Base-by-base conservation (phyloP, 2,888 invertebrate species). In the Spisula solida region DNA sequence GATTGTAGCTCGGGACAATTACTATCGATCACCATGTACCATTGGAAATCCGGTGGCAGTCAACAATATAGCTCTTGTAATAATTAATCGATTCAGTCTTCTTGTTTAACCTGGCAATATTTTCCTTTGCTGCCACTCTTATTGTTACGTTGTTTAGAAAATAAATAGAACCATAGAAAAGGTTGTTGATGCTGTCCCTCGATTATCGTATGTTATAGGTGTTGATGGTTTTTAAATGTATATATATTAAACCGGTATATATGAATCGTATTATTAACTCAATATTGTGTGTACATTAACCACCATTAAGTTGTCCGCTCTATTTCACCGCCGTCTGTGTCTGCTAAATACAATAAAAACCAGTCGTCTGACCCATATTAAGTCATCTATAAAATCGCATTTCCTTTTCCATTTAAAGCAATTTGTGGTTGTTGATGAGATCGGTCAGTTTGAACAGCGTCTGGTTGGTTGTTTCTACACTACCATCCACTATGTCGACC, bases 31-130 rank as follows among this genome's bases (percentile, higher is more conserved):
- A 87, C 85, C 81, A 81, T 81, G 86, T 83, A 80, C 87, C 70
- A 86, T 78, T 88, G 88, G 88, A 90, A 89, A 90, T 90, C 92
- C 92, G 86, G 86, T 81, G 88, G 85, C 88, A 89, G 88, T 88
- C 92, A 87, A 90, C 90, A 89, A 84, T 86, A 89, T 88, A 31
- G 81, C 89, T 92, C 86, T 87, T 89, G 89, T 89, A 75, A 83
- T 83, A 92, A 92, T 90, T 92, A 92, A 92, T 92, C 92, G 92
- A 92, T 92, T 89, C 86, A 82, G 89, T 86, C 86, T 56, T 79
- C 85, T 91, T 83, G 83, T 83, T 75, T 75, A 83, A 83, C 83
- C 41, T 83, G 75, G 70, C n/a, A 31, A 75, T 25, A 83, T 75
- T 75, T 83, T 83, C n/a, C 55, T 80, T 80, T n/a, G 75, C 18